Base-by-base conservation (phyloP, 2,888 invertebrate species). In the Coecobrya sp. region DNA sequence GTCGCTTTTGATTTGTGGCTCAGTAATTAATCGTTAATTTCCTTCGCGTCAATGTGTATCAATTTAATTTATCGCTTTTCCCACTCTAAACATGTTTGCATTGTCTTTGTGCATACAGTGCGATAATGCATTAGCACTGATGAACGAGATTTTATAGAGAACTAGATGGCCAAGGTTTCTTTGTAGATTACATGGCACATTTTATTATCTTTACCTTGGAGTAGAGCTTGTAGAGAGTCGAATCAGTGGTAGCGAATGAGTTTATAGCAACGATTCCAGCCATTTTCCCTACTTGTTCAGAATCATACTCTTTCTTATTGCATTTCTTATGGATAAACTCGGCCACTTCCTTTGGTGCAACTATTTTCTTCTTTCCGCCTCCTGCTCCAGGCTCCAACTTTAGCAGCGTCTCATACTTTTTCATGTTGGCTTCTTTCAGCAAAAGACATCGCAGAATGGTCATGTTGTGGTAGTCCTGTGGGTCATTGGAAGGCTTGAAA, bases 241-340 rank as follows among this genome's bases (percentile, higher is more conserved):
- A n/a, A 87, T 93, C 93, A 7, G 93, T 93, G 1, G 93, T 93
- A 13, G 91, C 93, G 30, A 93, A 93, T 1, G 93, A 93, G 52
- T 93, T 93, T 79, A 93, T 93, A 0, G 89, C 84, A 4, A 93
- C 93, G 16, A 93, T 93, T 85, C 86, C 93, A 45, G 93, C 91
- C 70, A 93, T 89, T 79, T 86, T 89, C 30, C 91, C 89, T 1
- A 93, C 87, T 25, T 62, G 16, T 16, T 89, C 92, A 52, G 89
- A 91, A 85, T 93, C 93, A 85, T 87, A 93, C 49, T 88, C 82
- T 52, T 93, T 93, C 19, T 86, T 76, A 62, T 93, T 93, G 87
- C 93, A 93, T 65, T 73, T 89, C 73, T 93, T 93, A 30, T 86
- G 85, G 55, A 93, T 93, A 49, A 93, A 93, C 79, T 93, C 93